phyloP scores from a whole-genome alignment of 1,140 invertebrate species.

The Calliopsis andreniformis region DNA sequence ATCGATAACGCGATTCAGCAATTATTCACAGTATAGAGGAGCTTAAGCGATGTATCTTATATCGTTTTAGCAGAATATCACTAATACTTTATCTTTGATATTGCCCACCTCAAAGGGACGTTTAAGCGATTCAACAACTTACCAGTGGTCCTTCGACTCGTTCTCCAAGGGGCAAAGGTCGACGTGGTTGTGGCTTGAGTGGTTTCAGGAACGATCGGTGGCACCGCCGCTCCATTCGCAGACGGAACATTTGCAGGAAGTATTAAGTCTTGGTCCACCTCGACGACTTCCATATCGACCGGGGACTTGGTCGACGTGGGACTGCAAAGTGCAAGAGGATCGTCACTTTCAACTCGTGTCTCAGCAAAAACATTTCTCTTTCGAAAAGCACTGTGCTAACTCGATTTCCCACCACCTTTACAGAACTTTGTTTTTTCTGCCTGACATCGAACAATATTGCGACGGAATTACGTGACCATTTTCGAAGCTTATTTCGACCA shows the following conservation, averaged over 20 bases:
- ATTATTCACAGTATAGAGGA: too few species aligned
- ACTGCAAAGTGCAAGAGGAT: slow-evolving; percentile 55
- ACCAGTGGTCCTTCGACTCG: slow-evolving; percentile 77
- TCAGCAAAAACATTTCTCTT: slow-evolving; percentile 34
- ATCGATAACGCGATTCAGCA: too few species aligned
- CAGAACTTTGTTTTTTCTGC: slow-evolving; percentile 15
- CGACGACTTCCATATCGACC: slow-evolving; percentile 67
- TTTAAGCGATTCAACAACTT: slow-evolving; percentile 44
- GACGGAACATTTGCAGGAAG: slow-evolving; percentile 60
- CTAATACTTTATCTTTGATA: too few species aligned
- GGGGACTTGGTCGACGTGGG: slow-evolving; percentile 67
- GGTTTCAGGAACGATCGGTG: slow-evolving; percentile 72
- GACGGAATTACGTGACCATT: background rate
- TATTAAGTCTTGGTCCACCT: slow-evolving; percentile 68
- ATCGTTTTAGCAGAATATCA: slow-evolving; percentile 11
- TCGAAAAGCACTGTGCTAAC: background rate
- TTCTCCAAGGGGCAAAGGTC: slow-evolving; percentile 75
- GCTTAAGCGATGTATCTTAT: background rate
- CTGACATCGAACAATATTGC: background rate
- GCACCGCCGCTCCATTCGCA: slow-evolving; percentile 63
- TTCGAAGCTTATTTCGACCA: background rate
- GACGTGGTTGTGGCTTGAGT: slow-evolving; percentile 73
- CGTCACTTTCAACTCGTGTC: slow-evolving; percentile 32
- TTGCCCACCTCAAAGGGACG: background rate
- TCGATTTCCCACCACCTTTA: slow-evolving; percentile 11